Conservation (phyloP, 2,113 vertebrate genomes). For the Irena cyanogastra region DNA sequence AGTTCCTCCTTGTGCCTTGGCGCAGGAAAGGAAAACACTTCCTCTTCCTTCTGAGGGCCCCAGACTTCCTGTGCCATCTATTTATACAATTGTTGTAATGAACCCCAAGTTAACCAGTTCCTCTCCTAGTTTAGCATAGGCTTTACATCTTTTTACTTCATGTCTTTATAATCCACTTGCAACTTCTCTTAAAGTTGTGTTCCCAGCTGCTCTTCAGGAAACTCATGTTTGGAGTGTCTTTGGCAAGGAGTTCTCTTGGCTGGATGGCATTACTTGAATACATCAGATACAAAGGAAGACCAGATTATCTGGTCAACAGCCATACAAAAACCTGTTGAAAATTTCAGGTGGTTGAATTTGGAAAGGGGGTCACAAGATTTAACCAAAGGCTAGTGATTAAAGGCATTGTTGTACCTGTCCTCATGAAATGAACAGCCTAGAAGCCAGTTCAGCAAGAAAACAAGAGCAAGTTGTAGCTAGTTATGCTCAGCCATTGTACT, state of each 20-base stretch:
- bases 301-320: neutral
- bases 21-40: slow-evolving; percentile 52
- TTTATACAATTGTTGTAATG: slow-evolving; percentile 50
- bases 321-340: neutral
- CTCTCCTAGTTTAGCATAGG: neutral
- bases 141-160: neutral
- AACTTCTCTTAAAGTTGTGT: neutral
- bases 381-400: neutral
- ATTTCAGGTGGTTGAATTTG: neutral
- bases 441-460: neutral
- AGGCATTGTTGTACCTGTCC: neutral
- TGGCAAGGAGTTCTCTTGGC: neutral
- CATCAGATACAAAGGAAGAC: neutral
- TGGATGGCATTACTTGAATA: neutral
- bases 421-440: neutral
- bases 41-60: slow-evolving; percentile 52
- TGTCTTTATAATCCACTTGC: neutral
- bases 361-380: neutral
- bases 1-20: slow-evolving; percentile 56
- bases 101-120: slow-evolving; percentile 50
- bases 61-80: slow-evolving; percentile 63
- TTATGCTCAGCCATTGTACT: neutral
- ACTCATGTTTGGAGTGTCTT: neutral
- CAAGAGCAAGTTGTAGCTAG: neutral
- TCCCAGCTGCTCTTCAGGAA: neutral